Base-by-base conservation (phyloP, 1,140 invertebrate species). In the Scaptomyza hsui region DNA sequence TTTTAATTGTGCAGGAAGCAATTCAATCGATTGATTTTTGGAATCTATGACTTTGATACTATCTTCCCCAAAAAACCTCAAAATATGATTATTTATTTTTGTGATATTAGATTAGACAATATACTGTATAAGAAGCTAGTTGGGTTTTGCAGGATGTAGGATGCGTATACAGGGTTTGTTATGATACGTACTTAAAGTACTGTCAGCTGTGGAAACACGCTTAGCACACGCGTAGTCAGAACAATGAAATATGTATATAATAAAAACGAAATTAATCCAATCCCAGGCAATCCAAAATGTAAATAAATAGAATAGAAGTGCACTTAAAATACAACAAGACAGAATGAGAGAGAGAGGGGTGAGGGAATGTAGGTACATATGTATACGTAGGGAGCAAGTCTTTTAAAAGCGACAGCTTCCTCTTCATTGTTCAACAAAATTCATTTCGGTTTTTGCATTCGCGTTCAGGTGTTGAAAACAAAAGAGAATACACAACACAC, bases 381-480 rank as follows among this genome's bases (percentile, higher is more conserved):
- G n/a, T n/a, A n/a, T n/a, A 45, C 6, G 48, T 29, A 35, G 32
- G 41, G 47, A 53, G 56, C 37, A 52, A 45, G 72, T 73, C 60
- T 65, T 60, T 60, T 67, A 78, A 82, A 82, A 88, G 71, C 78
- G 82, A 82, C 83, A 83, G 78, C 83, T 83, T 88, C 83, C 83
- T 88, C 45, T 72, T 52, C 41, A 79, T 79, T 78, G 61, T 60
- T 37, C 19, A 24, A 48, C 64, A 5, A 29, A 59, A 63, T 45
- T 24, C 35, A 62, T 69, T 64, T 59, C 45, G 45, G 29, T 71
- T 80, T 81, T 72, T 61, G 62, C 56, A 67, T 71, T 52, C 18
- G 32, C 57, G 53, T 64, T 83, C 77, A 82, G 78, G 74, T 86
- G 74, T 83, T 57, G 65, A 47, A 65, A 51, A 71, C 65, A 85